A percentile compares a stretch with the other conserved stretches of the same genome.
These are phyloP conservation scores for Eulemur mongoz DNA, from an alignment of 2,797 vertebrate species.

Conservation along the genomic window DNA sequence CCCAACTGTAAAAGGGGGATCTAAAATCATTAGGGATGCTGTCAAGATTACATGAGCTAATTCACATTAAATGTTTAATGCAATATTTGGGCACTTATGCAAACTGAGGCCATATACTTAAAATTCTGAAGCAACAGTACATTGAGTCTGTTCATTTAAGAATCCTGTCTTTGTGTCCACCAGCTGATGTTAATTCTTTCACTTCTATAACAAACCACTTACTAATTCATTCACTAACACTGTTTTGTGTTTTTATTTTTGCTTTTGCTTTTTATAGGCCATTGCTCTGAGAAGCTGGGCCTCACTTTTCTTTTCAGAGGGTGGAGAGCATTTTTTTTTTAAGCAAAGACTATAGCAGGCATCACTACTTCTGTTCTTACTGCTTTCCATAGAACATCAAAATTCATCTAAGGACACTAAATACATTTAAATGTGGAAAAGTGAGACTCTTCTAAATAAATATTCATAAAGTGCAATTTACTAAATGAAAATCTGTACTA, in stretches of 20 bases:
- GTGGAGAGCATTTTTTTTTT: neutral
- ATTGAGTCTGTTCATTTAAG: neutral
- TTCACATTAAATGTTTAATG: neutral
- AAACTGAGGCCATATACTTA: neutral
- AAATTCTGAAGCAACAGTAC: neutral
- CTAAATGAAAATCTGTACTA: slow-evolving; percentile 41
- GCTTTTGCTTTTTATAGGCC: neutral
- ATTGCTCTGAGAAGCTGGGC: neutral
- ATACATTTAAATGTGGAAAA: neutral
- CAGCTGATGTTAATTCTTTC: too few species aligned
- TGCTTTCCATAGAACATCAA: neutral
- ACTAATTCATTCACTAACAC: neutral
- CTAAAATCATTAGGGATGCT: neutral
- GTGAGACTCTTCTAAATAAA: slow-evolving; percentile 36
- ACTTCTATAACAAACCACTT: neutral
- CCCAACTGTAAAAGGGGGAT: neutral
- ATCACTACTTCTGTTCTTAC: neutral
- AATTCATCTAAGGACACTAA: neutral
- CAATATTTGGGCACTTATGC: neutral
- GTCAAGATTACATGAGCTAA: neutral
- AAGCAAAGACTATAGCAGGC: neutral
- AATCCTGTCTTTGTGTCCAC: neutral
- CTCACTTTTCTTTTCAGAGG: neutral
- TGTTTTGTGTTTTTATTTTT: neutral
- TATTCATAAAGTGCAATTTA: slow-evolving; percentile 52